Percentiles rank a stretch among this genome's conserved stretches.
Evolutionary conservation across 2,797 vertebrate genomes (phyloP).

Genomic region (Gila robusta): DNA sequence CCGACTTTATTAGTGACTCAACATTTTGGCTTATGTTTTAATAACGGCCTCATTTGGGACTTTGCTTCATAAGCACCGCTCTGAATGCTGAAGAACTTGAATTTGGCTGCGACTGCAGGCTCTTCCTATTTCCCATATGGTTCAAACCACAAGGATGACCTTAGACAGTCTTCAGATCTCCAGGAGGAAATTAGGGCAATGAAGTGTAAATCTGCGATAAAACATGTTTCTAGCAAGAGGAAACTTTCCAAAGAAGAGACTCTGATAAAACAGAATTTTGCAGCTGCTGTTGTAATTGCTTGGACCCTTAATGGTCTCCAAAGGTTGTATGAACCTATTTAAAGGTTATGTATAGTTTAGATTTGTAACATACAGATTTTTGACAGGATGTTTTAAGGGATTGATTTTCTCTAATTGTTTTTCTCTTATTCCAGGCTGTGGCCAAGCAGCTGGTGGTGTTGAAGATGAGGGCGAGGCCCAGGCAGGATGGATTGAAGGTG

Average conservation of each 20-base stretch:
- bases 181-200: constrained; percentile 52
- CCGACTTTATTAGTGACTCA: background rate
- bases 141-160: constrained; percentile 35
- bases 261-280: constrained; percentile 1
- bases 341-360: background rate
- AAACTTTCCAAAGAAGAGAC: constrained; percentile 6
- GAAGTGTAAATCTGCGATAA: constrained; percentile 41
- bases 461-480: constrained; percentile 92
- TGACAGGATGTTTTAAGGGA: background rate
- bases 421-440: constrained; percentile 80
- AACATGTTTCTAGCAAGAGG: constrained; percentile 46
- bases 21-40: constrained; percentile 42
- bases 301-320: constrained; percentile 3
- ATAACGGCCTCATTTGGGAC: constrained; percentile 37
- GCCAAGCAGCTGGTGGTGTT: constrained; percentile 71
- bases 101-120: constrained; percentile 16
- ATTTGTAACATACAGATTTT: background rate
- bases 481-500: constrained; percentile 97
- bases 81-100: background rate
- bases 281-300: constrained; percentile 19
- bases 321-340: constrained; percentile 10
- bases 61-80: constrained; percentile 9
- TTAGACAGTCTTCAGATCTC: constrained; percentile 53
- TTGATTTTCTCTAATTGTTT: background rate
- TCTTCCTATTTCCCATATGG: constrained; percentile 51